Evolutionary conservation across 2,113 vertebrate species (phyloP), one percentile per base, ranked within the genome.

Genomic region (Dasyornis broadbenti): DNA sequence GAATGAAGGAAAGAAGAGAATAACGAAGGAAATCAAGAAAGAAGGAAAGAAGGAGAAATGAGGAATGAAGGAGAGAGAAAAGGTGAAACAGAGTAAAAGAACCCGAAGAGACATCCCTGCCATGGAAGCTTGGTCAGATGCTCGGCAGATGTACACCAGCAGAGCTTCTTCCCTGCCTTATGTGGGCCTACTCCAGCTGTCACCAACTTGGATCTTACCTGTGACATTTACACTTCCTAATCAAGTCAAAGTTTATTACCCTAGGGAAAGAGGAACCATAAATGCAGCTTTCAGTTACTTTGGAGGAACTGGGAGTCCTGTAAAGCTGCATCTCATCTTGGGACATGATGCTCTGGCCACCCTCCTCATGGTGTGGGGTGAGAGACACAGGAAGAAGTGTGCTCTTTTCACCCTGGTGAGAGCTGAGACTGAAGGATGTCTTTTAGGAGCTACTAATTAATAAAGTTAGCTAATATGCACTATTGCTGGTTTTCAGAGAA

Each of bases 261-360:
- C 12, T 2, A 15, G 54, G 50, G 39, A n/a, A 69, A 30, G 21
- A 56, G 21, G 44, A 80, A 80, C 13, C 8, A 8, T 39, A 71
- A 82, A 91, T 30, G 21, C 11, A 37, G 5, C 18, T 60, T 79
- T 75, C 53, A 5, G 33, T 68, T 65, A 47, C 31, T 57, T 27
- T 40, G 40, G 15, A 72, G 24, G 21, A 64, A 47, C 16, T 33
- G 23, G 10, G 12, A 75, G 44, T n/a, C 21, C 66, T 64, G 27
- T 61, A 65, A 80, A 82, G 15, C 13, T 53, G 6, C 1, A 1
- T 10, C 19, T 8, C 17, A 15, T 35, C 39, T 39, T 71, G 35
- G 30, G 42, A 54, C 0, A 0, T 1, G 63, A 40, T 40, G 10
- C 27, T 81, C 0, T 0, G 15, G 68, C 33, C 30, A 24, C 19